Conservation (phyloP, 2,888 invertebrate genomes). For the Apantesis nais region DNA sequence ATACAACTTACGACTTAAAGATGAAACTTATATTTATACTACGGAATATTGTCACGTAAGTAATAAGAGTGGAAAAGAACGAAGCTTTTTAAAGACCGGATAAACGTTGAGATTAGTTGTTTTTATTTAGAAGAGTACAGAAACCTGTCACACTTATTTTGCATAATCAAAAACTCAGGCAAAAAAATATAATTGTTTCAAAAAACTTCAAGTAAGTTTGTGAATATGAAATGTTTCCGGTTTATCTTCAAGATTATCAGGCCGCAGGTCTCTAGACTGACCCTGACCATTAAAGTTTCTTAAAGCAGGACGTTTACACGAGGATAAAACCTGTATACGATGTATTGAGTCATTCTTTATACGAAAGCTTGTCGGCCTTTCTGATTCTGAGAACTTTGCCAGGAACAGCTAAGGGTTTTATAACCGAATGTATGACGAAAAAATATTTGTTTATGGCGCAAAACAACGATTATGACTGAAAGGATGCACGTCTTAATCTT, state of each 20-base stretch:
- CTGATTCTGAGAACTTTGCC: slow-evolving; percentile 9
- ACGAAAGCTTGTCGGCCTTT: slow-evolving; percentile 15
- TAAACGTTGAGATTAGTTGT: neutral
- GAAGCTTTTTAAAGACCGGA: neutral
- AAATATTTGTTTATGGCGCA: neutral
- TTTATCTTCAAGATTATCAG: slow-evolving; percentile 11
- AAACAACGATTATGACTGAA: neutral
- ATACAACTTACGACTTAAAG: too few species aligned
- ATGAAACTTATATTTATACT: neutral
- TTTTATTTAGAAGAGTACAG: neutral
- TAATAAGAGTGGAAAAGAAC: neutral
- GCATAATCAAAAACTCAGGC: neutral
- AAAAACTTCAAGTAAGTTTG: neutral
- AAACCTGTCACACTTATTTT: neutral
- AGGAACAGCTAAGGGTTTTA: slow-evolving; percentile 11
- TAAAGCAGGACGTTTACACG: slow-evolving; percentile 10
- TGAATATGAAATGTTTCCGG: neutral
- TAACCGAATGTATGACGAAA: neutral
- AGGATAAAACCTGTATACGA: slow-evolving; percentile 17
- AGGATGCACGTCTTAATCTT: neutral
- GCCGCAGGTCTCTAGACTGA: slow-evolving; percentile 11
- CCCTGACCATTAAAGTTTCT: slow-evolving; percentile 7
- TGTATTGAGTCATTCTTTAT: slow-evolving; percentile 8
- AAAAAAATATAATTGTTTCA: neutral
- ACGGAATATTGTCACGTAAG: too few species aligned